Evolutionary conservation across 2,888 invertebrate species (phyloP).

Genomic region (Agriopis aurantiaria): DNA sequence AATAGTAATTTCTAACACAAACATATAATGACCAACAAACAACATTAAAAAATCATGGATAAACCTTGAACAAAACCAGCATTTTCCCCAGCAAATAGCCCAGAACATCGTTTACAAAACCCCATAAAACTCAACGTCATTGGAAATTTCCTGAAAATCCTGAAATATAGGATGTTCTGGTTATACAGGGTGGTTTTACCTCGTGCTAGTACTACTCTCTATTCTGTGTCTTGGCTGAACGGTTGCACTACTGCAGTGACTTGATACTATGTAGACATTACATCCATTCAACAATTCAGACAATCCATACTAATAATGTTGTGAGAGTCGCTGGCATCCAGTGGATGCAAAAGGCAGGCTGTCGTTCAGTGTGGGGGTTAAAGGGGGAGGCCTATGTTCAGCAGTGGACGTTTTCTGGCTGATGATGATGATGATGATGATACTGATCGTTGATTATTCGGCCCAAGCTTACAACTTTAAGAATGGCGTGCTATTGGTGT

Average conservation of each 20-base stretch:
- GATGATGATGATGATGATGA: too few relatives aligned
- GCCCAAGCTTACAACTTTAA: too few relatives aligned
- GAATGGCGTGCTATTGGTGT: too few relatives aligned
- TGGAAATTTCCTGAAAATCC: conserved; percentile 18
- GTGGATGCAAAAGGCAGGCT: too few relatives aligned
- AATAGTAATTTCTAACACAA: too few relatives aligned
- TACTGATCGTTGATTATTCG: too few relatives aligned
- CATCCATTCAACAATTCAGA: neutral
- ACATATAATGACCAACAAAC: neutral
- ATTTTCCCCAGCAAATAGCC: neutral
- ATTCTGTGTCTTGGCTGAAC: conserved; percentile 1
- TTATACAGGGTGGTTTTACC: conserved; percentile 12
- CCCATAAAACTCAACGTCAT: conserved; percentile 21
- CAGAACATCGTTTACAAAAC: conserved; percentile 6
- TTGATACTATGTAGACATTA: neutral
- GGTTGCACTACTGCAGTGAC: neutral
- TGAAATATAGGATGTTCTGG: conserved; percentile 19
- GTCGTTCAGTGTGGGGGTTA: too few relatives aligned
- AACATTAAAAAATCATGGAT: neutral
- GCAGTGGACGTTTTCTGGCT: too few relatives aligned
- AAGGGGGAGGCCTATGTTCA: too few relatives aligned
- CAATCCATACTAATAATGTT: too few relatives aligned
- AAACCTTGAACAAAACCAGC: neutral
- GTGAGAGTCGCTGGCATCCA: too few relatives aligned
- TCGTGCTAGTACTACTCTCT: conserved; percentile 13